phyloP scores from a whole-genome alignment of 2,888 invertebrate genomes.

The Acanthosepion pharaonis region DNA sequence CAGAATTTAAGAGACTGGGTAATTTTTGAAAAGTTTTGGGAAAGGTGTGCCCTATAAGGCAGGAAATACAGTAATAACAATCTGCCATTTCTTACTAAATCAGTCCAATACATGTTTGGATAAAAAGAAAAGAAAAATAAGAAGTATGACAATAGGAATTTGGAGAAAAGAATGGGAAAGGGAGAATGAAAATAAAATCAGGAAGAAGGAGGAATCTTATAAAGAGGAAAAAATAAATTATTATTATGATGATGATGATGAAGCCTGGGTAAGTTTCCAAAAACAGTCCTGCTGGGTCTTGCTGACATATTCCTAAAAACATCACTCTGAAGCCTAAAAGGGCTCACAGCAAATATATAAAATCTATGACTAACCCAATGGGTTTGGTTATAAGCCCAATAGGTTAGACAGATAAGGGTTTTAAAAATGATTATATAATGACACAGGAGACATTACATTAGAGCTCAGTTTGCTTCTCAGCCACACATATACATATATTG shows the following conservation, averaged over 20 bases:
- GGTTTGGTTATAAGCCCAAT: background rate
- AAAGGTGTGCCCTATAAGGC: no score
- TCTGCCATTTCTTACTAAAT: no score
- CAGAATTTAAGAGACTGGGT: no score
- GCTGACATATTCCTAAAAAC: conserved; percentile 4
- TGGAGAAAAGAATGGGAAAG: background rate
- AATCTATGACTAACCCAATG: background rate
- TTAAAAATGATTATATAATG: background rate
- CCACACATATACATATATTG: background rate
- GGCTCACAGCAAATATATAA: background rate
- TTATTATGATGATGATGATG: background rate
- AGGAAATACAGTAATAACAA: no score
- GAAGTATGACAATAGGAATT: background rate
- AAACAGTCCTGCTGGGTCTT: background rate
- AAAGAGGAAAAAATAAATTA: background rate
- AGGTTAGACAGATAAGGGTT: conserved; percentile 8
- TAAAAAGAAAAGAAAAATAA: background rate
- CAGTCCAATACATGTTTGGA: no score
- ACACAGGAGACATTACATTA: background rate
- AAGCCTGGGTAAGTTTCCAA: background rate
- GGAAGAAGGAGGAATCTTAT: background rate
- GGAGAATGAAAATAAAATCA: background rate
- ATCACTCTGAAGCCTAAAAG: background rate
- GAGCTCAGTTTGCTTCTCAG: background rate
- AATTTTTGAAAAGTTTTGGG: no score